Conservation (phyloP, 92 coral and sea anemone species). For the Metridium senile region DNA sequence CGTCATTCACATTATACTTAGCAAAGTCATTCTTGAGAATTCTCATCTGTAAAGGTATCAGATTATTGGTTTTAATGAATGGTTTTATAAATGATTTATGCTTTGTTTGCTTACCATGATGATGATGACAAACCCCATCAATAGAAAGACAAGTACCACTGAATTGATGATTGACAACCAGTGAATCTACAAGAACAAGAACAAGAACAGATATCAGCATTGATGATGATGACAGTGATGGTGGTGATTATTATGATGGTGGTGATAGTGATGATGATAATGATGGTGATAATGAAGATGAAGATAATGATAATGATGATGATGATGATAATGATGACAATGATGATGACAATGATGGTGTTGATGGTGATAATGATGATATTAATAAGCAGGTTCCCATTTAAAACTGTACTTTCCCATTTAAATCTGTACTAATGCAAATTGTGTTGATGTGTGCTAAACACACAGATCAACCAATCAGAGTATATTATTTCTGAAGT, state of each 20-base stretch:
- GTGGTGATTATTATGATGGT: too few species aligned
- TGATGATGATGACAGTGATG: neutral
- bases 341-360: neutral
- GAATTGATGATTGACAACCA: constrained; percentile 99
- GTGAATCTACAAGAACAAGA: constrained; percentile 70
- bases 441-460: too few species aligned
- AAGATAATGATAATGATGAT: too few species aligned
- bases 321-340: neutral
- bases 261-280: neutral
- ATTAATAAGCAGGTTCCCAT: too few species aligned
- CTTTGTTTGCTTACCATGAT: constrained; percentile 57
- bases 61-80: neutral
- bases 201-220: neutral
- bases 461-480: too few species aligned
- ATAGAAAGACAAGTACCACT: constrained; percentile 86
- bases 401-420: too few species aligned
- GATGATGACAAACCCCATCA: constrained; percentile 90
- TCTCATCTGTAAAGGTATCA: constrained; percentile 63
- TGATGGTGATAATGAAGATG: neutral
- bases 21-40: constrained; percentile 95
- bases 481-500: too few species aligned
- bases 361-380: neutral
- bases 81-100: neutral
- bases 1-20: constrained; percentile 81
- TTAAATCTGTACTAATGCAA: too few species aligned